phyloP scores from a whole-genome alignment of 2,113 vertebrate genomes.

The Eleginops maclovinus region DNA sequence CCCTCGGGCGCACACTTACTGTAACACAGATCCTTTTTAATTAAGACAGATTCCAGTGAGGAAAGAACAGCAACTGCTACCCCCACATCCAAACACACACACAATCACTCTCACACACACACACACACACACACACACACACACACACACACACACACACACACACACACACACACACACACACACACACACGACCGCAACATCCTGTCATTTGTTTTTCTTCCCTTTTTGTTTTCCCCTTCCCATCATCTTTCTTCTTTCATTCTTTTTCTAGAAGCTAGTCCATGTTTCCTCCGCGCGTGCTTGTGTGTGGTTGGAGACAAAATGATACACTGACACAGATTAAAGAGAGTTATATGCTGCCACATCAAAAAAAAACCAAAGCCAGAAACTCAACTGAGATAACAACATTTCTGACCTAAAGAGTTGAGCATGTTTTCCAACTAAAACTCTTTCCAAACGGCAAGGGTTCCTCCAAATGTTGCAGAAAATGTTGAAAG shows the following conservation, averaged over 20 bases:
- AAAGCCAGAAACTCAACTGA: slow-evolving; percentile 12
- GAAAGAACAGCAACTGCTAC: slow-evolving; percentile 50
- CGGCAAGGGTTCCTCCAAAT: no score
- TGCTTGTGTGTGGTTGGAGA: neutral
- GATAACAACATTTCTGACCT: slow-evolving; percentile 8
- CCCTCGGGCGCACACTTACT: slow-evolving; percentile 53
- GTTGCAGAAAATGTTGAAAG: neutral
- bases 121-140: no score
- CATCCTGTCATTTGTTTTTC: slow-evolving; percentile 60
- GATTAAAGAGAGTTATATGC: neutral
- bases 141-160: no score
- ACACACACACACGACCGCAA: slow-evolving; percentile 51
- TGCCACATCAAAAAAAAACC: neutral
- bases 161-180: no score
- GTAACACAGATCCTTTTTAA: slow-evolving; percentile 71
- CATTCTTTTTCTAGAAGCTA: neutral
- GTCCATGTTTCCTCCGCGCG: slow-evolving; percentile 20
- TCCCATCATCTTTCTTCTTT: slow-evolving; percentile 6
- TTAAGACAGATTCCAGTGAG: slow-evolving; percentile 77
- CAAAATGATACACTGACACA: neutral
- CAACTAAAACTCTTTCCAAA: no score
- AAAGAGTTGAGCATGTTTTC: neutral
- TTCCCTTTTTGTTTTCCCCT: slow-evolving; percentile 44
- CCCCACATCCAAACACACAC: slow-evolving; percentile 6
- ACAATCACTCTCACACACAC: no score